Percentiles rank a stretch among this genome's conserved stretches.
These are phyloP conservation scores for Hypothenemus hampei DNA, from an alignment of 1,140 invertebrate genomes.

Conservation along the genomic window DNA sequence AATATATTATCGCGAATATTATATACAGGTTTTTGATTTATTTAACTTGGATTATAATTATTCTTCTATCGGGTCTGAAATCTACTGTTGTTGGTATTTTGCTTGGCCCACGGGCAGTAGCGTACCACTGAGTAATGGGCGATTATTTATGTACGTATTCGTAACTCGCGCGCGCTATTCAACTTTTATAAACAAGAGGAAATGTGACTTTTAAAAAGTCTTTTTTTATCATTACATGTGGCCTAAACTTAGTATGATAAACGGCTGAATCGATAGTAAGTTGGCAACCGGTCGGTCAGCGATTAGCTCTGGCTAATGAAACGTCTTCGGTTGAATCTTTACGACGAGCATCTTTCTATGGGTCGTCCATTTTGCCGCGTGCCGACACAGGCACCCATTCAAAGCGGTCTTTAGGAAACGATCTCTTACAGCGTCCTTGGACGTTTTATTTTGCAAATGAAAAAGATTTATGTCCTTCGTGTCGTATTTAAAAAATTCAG, in stretches of 20 bases:
- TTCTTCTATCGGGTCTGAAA: neutral
- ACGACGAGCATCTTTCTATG: constrained; percentile 11
- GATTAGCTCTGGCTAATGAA: constrained; percentile 16
- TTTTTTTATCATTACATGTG: no score
- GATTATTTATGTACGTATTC: neutral
- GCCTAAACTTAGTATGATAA: neutral
- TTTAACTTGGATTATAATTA: constrained; percentile 13
- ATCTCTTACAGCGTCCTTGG: neutral
- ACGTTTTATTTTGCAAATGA: neutral
- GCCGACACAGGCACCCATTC: constrained; percentile 13
- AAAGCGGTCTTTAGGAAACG: neutral
- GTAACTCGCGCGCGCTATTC: neutral
- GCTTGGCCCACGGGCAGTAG: neutral
- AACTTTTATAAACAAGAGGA: neutral
- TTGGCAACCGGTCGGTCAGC: constrained; percentile 3
- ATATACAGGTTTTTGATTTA: neutral
- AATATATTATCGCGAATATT: constrained; percentile 16
- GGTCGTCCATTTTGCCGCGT: constrained; percentile 13
- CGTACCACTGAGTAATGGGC: neutral
- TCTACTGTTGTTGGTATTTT: neutral
- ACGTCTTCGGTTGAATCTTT: constrained; percentile 7
- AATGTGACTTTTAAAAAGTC: no score
- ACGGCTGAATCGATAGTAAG: constrained; percentile 4
- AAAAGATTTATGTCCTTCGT: neutral
- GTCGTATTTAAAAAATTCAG: neutral